These are phyloP conservation scores for Elgaria multicarinata DNA, from an alignment of 2,113 vertebrate genomes.

Conservation along the genomic window DNA sequence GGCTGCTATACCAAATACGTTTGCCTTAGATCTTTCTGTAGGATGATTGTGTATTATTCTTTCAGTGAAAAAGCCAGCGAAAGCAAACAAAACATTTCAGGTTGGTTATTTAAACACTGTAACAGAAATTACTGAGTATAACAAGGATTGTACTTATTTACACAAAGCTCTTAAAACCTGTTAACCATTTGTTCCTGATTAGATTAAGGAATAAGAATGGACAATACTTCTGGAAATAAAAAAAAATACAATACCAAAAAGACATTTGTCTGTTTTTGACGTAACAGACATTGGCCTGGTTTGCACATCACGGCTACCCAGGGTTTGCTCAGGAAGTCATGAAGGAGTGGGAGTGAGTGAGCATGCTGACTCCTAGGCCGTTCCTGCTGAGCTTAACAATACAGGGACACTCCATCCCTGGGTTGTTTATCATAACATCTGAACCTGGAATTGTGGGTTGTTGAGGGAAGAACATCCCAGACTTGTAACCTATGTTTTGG, in stretches of 20 bases:
- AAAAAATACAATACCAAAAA: neutral
- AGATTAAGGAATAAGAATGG: conserved; percentile 17
- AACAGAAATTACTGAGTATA: neutral
- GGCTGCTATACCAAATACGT: conserved; percentile 19
- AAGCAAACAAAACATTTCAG: conserved; percentile 10
- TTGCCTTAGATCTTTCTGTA: conserved; percentile 23
- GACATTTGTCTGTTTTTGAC: neutral
- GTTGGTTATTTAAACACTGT: neutral
- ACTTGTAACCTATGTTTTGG: too few relatives aligned
- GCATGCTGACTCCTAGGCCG: too few relatives aligned
- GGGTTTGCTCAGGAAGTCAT: too few relatives aligned
- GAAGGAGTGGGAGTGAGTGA: too few relatives aligned
- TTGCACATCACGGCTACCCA: too few relatives aligned
- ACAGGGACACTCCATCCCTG: too few relatives aligned
- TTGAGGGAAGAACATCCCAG: too few relatives aligned
- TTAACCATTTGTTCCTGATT: neutral
- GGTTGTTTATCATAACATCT: too few relatives aligned
- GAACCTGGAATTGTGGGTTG: too few relatives aligned
- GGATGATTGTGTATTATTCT: neutral
- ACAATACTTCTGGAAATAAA: neutral
- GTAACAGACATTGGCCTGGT: neutral
- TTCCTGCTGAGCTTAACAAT: too few relatives aligned
- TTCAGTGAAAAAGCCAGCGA: neutral
- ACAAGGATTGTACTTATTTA: neutral
- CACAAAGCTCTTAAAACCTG: neutral